Evolutionary conservation across 2,888 invertebrate genomes (phyloP), one percentile per base, ranked within the genome.

Genomic region (Microplitis manilae): DNA sequence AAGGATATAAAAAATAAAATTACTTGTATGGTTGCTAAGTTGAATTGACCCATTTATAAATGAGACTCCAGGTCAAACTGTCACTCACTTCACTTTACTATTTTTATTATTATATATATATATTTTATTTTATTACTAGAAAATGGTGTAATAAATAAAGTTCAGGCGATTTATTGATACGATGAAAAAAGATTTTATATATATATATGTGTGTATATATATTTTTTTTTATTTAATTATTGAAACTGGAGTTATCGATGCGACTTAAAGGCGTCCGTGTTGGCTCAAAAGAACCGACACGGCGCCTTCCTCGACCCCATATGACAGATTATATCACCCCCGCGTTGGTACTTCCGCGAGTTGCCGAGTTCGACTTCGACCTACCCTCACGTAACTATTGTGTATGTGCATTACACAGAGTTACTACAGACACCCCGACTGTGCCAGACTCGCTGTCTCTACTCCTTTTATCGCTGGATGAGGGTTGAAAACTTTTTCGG

Each of bases 271-370:
- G 85, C 86, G 82, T 83, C 85, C 86, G 86, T 86, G 85, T 81
- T 84, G 86, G 84, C 86, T 83, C 79, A 81, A 78, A 79, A 83
- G 84, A 77, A 77, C 86, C 86, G 82, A 85, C 86, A 85, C 84
- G 85, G 84, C 85, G 85, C 84, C 83, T 81, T 80, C 78, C 81
- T 83, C 81, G 83, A 80, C 82, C 84, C 84, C 86, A 87, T 86
- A 84, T 84, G 84, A 84, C 80, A 79, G 81, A 79, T 82, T 80
- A 78, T 80, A 77, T 81, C 79, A 81, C 81, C 79, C 77, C 80
- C 70, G 50, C 59, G 73, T 41, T 65, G 67, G 67, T 40, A 50
- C 67, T 67, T 30, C 67, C 73, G 67, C 67, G 59, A 50, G 50
- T 67, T 59, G 61, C 62, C 38, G 62, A 61, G 61, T 38, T 61